Conservation (phyloP, 2,113 vertebrate genomes). For the Maccullochella peelii region DNA sequence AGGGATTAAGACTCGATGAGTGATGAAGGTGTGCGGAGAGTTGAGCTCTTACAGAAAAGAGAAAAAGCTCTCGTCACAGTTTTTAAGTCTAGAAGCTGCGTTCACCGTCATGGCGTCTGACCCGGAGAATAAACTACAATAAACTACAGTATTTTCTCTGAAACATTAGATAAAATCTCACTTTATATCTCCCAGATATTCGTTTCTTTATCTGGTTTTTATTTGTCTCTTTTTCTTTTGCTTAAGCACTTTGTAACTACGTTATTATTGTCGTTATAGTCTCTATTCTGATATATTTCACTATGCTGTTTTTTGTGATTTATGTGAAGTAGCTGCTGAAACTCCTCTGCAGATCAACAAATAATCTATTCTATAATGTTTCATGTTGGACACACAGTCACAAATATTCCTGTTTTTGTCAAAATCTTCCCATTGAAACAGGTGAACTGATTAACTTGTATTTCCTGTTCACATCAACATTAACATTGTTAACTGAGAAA, state of each 20-base stretch:
- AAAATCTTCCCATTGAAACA: neutral
- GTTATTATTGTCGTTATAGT: neutral
- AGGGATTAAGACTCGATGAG: too few species aligned
- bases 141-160: neutral
- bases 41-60: neutral
- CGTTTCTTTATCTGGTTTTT: neutral
- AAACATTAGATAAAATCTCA: neutral
- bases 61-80: neutral
- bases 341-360: neutral
- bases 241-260: neutral
- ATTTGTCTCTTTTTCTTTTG: neutral
- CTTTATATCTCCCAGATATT: neutral
- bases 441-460: neutral
- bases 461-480: neutral
- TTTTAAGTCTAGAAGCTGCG: neutral
- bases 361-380: neutral
- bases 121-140: neutral
- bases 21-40: too few species aligned
- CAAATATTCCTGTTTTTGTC: too few species aligned
- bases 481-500: too few species aligned
- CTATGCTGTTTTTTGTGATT: neutral
- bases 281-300: neutral
- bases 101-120: neutral
- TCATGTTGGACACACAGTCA: neutral
- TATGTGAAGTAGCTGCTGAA: neutral